Evolutionary conservation across 2,888 invertebrate genomes (phyloP), one percentile per base, ranked within the genome.

Genomic region (Clunio marinus): DNA sequence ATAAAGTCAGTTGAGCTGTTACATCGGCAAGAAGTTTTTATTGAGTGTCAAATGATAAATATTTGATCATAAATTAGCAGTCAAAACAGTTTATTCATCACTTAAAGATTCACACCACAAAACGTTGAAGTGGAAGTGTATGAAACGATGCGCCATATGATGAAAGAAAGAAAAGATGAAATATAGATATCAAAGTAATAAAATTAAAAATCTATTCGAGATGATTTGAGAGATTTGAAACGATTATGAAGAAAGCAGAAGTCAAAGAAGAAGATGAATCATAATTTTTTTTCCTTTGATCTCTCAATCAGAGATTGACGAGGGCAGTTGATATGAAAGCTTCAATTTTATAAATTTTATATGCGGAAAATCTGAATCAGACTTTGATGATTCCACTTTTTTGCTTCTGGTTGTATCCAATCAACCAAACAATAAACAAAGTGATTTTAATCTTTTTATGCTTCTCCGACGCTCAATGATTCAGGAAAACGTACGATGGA

Each of bases 401-500:
- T 35, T 37, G 63, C 46, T 63, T 63, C 63, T 63, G 63, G 63
- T 63, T 46, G 63, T 46, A 37, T 63, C 63, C 63, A 63, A 63
- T 63, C 45, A 63, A 45, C 20, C 63, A 63, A 63, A 63, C 63
- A 63, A 63, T 46, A 63, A 63, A 63, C 63, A 63, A 63, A 63
- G 45, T 63, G 63, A 63, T 63, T 63, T 63, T 46, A 46, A 63
- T 45, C 63, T 22, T 5, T 15, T n/a, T 46, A n/a, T 35, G 22
- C 63, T 27, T n/a, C n/a, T n/a, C n/a, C n/a, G n/a, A n/a, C n/a
- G n/a, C 63, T 51, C 22, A 22, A 41, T 41, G 4, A 41, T 41
- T 41, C 41, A 41, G 2, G 10, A 41, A 41, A 15, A 10, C 10
- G 41, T 2, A n/a, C 15, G 15, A 41, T 59, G 28, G 7, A 58